A percentile compares a stretch with the other conserved stretches of the same genome.
Conservation (phyloP, 2,797 vertebrate species). For the Mycteria americana region DNA sequence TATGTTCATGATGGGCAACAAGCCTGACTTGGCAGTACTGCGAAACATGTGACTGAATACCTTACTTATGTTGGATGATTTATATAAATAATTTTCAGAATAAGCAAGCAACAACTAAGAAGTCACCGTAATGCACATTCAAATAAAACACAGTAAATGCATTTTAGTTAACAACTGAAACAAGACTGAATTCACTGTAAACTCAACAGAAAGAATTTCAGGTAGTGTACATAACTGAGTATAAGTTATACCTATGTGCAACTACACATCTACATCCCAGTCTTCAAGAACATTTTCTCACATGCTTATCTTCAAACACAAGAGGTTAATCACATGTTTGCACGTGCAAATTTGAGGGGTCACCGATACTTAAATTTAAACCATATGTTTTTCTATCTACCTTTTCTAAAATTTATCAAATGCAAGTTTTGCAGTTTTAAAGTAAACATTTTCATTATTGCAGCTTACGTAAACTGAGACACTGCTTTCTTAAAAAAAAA, state of each 20-base stretch:
- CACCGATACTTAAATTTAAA: not conserved
- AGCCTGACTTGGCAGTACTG: not conserved
- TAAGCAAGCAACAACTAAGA: not conserved
- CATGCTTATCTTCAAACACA: not conserved
- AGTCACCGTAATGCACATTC: not conserved
- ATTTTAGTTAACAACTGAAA: not conserved
- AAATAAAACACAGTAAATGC: not conserved
- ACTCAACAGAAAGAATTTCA: not conserved
- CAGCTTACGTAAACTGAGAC: not conserved
- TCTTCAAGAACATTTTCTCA: not conserved
- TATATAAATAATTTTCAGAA: not conserved
- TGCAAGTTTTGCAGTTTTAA: not conserved
- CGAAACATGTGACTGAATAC: not conserved
- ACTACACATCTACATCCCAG: not conserved
- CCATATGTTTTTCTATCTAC: not conserved
- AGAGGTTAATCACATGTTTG: not conserved
- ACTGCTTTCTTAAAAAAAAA: not conserved
- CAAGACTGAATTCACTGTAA: not conserved
- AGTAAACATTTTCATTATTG: not conserved
- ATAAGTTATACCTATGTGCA: not conserved
- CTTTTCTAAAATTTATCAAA: not conserved
- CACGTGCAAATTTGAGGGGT: not conserved
- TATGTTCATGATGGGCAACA: not conserved
- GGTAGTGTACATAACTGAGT: not conserved
- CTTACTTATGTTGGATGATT: not conserved